Evolutionary conservation across 2,797 vertebrate species (phyloP).

Genomic region (Prionace glauca): DNA sequence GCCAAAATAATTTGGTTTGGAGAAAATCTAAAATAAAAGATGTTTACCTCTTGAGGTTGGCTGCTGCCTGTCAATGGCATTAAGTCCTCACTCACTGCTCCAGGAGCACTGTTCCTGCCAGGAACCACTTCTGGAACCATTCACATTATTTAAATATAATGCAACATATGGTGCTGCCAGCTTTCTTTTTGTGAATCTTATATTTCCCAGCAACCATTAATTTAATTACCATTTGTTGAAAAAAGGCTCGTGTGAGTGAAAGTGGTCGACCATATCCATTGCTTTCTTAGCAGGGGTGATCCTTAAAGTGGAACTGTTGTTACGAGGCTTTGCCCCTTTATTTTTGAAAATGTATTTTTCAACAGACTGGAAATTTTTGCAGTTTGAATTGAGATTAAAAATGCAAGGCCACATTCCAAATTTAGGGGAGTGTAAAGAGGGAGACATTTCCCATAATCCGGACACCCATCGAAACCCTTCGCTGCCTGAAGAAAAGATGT

Average conservation of each 20-base stretch:
- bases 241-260: neutral
- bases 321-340: too few relatives aligned
- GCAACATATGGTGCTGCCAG: neutral
- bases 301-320: neutral
- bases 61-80: neutral
- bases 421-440: too few relatives aligned
- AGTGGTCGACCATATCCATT: neutral
- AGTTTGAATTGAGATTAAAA: too few relatives aligned
- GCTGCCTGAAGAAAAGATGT: too few relatives aligned
- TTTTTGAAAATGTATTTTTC: too few relatives aligned
- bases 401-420: too few relatives aligned
- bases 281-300: neutral
- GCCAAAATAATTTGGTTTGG: neutral
- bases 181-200: neutral
- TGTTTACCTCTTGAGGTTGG: neutral
- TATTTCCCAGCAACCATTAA: neutral
- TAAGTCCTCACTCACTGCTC: neutral
- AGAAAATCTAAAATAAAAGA: neutral
- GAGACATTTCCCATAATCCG: too few relatives aligned
- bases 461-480: too few relatives aligned
- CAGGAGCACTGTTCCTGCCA: neutral
- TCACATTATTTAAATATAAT: slow-evolving; percentile 9
- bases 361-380: too few relatives aligned
- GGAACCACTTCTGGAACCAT: neutral
- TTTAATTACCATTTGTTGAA: neutral